Evolutionary conservation across 2,888 invertebrate species (phyloP).

Genomic region (Nebria salina): DNA sequence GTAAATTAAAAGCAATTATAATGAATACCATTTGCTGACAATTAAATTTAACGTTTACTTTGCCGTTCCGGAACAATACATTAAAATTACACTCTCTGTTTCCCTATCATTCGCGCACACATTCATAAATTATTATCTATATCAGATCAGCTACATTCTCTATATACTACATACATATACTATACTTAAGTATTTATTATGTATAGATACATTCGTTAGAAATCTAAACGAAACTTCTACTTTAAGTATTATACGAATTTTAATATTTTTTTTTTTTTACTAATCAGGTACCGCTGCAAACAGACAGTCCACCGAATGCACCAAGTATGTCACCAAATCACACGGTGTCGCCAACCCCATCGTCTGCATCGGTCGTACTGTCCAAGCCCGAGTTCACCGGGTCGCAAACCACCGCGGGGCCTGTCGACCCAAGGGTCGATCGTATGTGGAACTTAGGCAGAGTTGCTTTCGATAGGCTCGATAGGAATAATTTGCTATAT

Average conservation of each 20-base stretch:
- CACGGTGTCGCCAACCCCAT: not conserved
- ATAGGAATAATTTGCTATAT: slow-evolving; percentile 58
- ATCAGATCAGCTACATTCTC: not conserved
- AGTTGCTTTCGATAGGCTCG: slow-evolving; percentile 58
- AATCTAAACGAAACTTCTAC: no score
- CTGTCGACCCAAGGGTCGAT: slow-evolving; percentile 51
- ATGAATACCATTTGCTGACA: slow-evolving; percentile 61
- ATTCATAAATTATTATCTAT: not conserved
- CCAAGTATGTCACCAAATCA: not conserved
- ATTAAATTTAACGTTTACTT: slow-evolving; percentile 62
- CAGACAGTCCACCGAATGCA: not conserved
- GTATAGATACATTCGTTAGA: no score
- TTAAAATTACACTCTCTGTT: slow-evolving; percentile 62
- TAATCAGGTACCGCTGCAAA: not conserved
- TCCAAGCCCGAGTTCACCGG: slow-evolving; percentile 53
- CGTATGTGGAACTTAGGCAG: slow-evolving; percentile 60
- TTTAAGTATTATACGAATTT: no score
- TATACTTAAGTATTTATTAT: no score
- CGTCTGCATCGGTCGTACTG: slow-evolving; percentile 29
- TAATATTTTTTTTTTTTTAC: no score
- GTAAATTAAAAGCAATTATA: slow-evolving; percentile 64
- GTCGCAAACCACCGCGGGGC: slow-evolving; percentile 43
- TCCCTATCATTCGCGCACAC: slow-evolving; percentile 1
- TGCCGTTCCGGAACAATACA: slow-evolving; percentile 61
- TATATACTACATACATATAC: no score